Conservation (phyloP, 2,888 invertebrate species). For the Drosophila seclusa region DNA sequence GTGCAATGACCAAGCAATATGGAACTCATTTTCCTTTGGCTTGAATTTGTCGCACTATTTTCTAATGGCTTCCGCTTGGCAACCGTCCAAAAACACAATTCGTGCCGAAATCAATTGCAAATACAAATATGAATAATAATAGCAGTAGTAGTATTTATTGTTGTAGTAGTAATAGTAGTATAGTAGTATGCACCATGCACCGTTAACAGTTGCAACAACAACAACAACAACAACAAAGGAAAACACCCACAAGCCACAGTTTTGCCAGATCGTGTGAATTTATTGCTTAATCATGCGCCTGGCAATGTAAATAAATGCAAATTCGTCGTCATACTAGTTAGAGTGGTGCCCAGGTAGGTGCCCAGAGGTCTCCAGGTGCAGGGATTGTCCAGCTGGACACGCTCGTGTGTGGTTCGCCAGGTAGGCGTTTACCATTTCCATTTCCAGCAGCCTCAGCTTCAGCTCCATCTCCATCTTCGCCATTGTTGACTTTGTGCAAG, state of each 20-base stretch:
- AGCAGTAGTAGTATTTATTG: slow-evolving; percentile 2
- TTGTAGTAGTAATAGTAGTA: slow-evolving; percentile 8
- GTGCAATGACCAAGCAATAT: not conserved
- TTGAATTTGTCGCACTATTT: slow-evolving; percentile 20
- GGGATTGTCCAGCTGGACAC: slow-evolving; percentile 61
- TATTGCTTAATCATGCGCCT: slow-evolving; percentile 73
- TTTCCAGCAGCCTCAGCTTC: not conserved
- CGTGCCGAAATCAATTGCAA: slow-evolving; percentile 53
- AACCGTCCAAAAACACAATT: slow-evolving; percentile 23
- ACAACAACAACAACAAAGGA: slow-evolving; percentile 12
- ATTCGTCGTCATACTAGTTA: slow-evolving; percentile 18
- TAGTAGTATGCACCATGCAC: slow-evolving; percentile 19
- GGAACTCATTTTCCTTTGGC: not conserved
- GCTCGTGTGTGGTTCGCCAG: slow-evolving; percentile 32
- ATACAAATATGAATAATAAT: slow-evolving; percentile 39
- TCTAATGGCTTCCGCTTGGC: slow-evolving; percentile 47
- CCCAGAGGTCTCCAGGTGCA: slow-evolving; percentile 32
- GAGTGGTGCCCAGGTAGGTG: slow-evolving; percentile 3
- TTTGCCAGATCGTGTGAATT: slow-evolving; percentile 64
- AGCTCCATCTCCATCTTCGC: slow-evolving; percentile 4
- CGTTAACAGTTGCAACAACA: slow-evolving; percentile 47
- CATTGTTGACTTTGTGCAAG: slow-evolving; percentile 26
- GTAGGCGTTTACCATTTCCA: slow-evolving; percentile 45
- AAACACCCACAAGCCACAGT: slow-evolving; percentile 33
- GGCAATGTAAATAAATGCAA: slow-evolving; percentile 64